Base-by-base conservation (phyloP, 1,140 invertebrate species). In the Coenobita brevimanus region DNA sequence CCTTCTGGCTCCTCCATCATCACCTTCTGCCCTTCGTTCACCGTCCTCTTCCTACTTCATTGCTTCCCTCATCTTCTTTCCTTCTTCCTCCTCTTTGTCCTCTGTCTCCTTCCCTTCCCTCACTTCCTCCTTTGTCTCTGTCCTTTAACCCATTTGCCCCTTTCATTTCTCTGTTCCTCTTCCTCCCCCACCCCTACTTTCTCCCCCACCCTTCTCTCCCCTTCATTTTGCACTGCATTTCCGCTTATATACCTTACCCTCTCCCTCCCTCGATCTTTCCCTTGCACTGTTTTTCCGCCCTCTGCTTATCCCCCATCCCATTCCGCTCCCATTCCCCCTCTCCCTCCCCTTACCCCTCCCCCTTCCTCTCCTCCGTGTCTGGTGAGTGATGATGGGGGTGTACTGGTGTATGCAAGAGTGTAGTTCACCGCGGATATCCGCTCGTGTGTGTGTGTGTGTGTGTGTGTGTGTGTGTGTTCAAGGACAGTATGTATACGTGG, bases 351-450 rank as follows among this genome's bases (percentile, higher is more conserved):
- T 27, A 0, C n/a, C n/a, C n/a, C n/a, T n/a, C n/a, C 30, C 27
- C n/a, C n/a, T 21, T 10, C 64, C 8, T 33, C 27, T 62, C 60
- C 60, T 27, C 17, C 60, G 60, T 8, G 8, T 8, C 21, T 8
- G 8, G 50, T 21, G 60, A 13, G 21, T 21, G 60, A 64, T 21
- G 8, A 64, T 13, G 60, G 30, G n/a, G 2, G 30, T 24, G 30
- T 64, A 3, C 30, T 1, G 67, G 67, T 71, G 33, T 71, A 71
- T 71, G 67, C 67, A 71, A 38, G 67, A 71, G 67, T 71, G 67
- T 71, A 38, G 15, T 38, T 71, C 67, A 38, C 36, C 67, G 67
- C 36, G 67, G 67, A 71, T 71, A 71, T 71, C 67, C 67, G 67
- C 24, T 33, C n/a, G n/a, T 71, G 30, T 71, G 30, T n/a, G n/a